Conservation (phyloP, 2,797 vertebrate genomes). For the Pipistrellus kuhlii region DNA sequence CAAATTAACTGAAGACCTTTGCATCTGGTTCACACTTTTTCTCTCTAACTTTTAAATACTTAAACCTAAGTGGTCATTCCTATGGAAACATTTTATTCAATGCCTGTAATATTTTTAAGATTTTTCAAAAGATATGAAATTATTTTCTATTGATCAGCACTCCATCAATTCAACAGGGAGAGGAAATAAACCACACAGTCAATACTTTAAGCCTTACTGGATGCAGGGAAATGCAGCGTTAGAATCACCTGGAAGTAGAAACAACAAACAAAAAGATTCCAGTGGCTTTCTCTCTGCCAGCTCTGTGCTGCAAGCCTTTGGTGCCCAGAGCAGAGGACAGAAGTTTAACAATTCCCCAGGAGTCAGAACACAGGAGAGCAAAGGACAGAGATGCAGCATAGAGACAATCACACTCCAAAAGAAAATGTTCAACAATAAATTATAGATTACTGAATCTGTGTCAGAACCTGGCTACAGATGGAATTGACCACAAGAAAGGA, state of each 20-base stretch:
- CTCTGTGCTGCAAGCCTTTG: not conserved
- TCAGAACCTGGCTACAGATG: not conserved
- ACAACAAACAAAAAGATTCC: not conserved
- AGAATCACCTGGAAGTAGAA: not conserved
- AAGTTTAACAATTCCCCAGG: not conserved
- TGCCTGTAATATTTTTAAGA: not conserved
- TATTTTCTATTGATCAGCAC: not conserved
- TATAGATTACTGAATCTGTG: not conserved
- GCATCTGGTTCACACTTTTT: constrained; percentile 8
- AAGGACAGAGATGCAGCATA: not conserved
- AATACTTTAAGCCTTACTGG: not conserved
- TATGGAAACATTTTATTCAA: not conserved
- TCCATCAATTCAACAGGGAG: not conserved
- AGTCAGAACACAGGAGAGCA: not conserved
- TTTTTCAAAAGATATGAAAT: not conserved
- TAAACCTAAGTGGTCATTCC: constrained; percentile 8
- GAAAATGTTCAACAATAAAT: not conserved
- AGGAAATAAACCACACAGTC: not conserved
- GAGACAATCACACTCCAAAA: not conserved
- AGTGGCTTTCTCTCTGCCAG: not conserved
- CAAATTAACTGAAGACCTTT: constrained; percentile 36
- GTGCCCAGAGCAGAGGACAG: not conserved
- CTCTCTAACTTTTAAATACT: not conserved
- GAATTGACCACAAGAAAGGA: not conserved
- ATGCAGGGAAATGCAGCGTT: constrained; percentile 20